Percentiles rank a stretch among this genome's conserved stretches.
Conservation (phyloP, 2,888 invertebrate genomes). For the Drosophila peninsularis region DNA sequence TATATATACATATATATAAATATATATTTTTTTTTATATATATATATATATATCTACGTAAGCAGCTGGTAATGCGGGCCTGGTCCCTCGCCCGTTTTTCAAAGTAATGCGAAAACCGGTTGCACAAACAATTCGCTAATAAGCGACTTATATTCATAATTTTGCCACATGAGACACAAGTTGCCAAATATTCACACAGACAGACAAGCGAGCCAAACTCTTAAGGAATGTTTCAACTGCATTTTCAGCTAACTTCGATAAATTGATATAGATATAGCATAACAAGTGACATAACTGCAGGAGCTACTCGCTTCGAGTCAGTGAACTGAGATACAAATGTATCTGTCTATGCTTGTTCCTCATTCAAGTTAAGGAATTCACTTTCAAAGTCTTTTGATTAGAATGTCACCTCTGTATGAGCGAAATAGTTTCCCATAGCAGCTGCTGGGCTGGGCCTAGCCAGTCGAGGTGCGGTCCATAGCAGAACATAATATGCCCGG, state of each 20-base stretch:
- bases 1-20: neutral
- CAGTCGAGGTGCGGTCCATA: neutral
- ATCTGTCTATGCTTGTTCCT: constrained; percentile 36
- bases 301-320: constrained; percentile 53
- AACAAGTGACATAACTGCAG: constrained; percentile 11
- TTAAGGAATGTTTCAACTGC: constrained; percentile 22
- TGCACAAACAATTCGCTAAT: constrained; percentile 52
- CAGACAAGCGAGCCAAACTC: constrained; percentile 15
- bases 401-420: neutral
- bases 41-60: constrained; percentile 14
- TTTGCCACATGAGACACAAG: constrained; percentile 28
- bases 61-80: constrained; percentile 29
- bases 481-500: constrained; percentile 6
- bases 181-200: constrained; percentile 20
- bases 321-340: constrained; percentile 69
- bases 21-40: no score
- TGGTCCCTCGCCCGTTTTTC: constrained; percentile 5
- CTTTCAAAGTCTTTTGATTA: constrained; percentile 7
- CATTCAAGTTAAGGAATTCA: constrained; percentile 2
- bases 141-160: constrained; percentile 48
- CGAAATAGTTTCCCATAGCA: constrained; percentile 1
- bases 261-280: neutral
- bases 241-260: constrained; percentile 5
- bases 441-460: constrained; percentile 4
- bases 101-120: constrained; percentile 51